A percentile compares a stretch with the other conserved stretches of the same genome.
These are phyloP conservation scores for Spinibarbus caldwelli DNA, from an alignment of 2,797 vertebrate genomes.

Conservation along the genomic window DNA sequence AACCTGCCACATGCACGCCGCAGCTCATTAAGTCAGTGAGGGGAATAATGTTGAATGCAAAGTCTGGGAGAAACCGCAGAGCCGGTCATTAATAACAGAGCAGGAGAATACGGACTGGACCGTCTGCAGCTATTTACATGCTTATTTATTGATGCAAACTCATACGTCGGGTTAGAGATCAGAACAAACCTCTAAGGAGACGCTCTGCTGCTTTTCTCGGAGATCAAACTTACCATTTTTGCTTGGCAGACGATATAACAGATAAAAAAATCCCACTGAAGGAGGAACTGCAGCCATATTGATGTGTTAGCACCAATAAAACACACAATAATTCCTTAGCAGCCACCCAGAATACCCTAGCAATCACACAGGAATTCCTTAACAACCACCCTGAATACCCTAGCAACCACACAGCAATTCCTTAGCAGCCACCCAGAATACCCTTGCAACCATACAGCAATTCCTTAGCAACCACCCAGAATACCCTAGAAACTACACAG, in stretches of 20 bases:
- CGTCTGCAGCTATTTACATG: neutral
- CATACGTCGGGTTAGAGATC: neutral
- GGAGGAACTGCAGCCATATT: neutral
- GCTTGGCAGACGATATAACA: neutral
- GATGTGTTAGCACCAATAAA: neutral
- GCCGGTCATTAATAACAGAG: conserved; percentile 11
- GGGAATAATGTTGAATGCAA: conserved; percentile 63
- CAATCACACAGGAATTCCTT: neutral
- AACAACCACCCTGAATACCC: neutral
- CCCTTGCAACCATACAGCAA: too few relatives aligned
- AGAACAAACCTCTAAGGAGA: neutral
- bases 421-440: too few relatives aligned
- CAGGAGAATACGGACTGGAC: neutral
- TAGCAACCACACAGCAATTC: neutral
- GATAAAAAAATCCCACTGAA: neutral
- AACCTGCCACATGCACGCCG: conserved; percentile 77
- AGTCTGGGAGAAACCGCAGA: conserved; percentile 21
- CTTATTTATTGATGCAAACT: conserved; percentile 2
- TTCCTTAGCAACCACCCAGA: neutral
- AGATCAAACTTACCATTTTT: neutral
- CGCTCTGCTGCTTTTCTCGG: neutral
- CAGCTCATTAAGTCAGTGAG: conserved; percentile 81
- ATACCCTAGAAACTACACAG: too few relatives aligned
- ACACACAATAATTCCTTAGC: neutral
- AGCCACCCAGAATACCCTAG: neutral